A percentile compares a stretch with the other conserved stretches of the same genome.
These are phyloP conservation scores for Oryzias sinensis DNA, from an alignment of 2,797 vertebrate species.

Conservation along the genomic window DNA sequence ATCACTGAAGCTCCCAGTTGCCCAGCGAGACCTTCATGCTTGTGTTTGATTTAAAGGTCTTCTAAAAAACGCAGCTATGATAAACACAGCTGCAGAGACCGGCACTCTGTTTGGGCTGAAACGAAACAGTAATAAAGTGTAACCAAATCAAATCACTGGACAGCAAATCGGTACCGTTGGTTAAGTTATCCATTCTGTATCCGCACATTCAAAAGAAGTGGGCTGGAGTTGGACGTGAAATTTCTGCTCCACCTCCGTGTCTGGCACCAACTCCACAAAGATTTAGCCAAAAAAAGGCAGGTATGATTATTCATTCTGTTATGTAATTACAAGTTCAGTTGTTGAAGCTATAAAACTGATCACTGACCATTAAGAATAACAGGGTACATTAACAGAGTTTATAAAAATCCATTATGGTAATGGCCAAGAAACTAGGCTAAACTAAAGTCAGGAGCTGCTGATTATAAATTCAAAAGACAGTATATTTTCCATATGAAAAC, in stretches of 20 bases:
- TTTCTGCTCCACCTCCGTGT: not conserved
- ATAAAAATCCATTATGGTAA: not conserved
- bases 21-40: too few species aligned
- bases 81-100: too few species aligned
- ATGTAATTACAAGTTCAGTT: not conserved
- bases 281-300: not conserved
- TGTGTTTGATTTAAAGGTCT: too few species aligned
- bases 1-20: too few species aligned
- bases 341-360: not conserved
- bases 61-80: too few species aligned
- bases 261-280: not conserved
- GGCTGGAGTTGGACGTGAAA: not conserved
- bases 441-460: not conserved
- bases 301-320: not conserved
- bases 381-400: not conserved
- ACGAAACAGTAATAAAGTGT: too few species aligned
- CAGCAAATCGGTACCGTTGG: too few species aligned
- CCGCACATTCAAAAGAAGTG: not conserved
- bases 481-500: constrained; percentile 5
- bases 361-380: not conserved
- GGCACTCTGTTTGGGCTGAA: too few species aligned
- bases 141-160: too few species aligned
- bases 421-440: not conserved
- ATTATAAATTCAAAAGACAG: not conserved
- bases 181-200: too few species aligned